Base-by-base conservation (phyloP, 2,888 invertebrate genomes). In the Callimorpha dominula region DNA sequence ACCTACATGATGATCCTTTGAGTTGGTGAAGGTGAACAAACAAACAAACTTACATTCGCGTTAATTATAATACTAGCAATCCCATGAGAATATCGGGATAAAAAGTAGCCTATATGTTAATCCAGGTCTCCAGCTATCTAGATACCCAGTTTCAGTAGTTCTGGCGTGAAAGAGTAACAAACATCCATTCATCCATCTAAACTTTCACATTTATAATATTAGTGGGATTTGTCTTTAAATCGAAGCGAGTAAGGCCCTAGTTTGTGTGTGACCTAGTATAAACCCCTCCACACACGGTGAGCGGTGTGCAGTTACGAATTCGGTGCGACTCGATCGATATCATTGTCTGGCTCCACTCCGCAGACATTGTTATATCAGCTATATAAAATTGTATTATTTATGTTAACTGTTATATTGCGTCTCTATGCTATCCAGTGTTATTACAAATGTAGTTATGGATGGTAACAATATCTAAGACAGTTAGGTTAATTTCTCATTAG, bases 261-360 rank as follows among this genome's bases (percentile, higher is more conserved):
- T 60, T 40, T 52, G 20, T 31, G 11, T 66, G 17, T 57, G 68
- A 57, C 43, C 68, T 49, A 62, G 50, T 42, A 63, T 20, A 20
- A 49, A 8, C 31, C 31, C 49, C 49, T 57, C 31, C 57, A 68
- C 43, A 68, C 68, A 46, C 54, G 54, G 60, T 60, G 60, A 60
- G 60, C 60, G 31, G 31, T 15, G 57, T 43, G 62, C 62, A 69
- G 49, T 17, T 31, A 17, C 50, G 52, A 64, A 52, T 46, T 64
- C 63, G 11, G 52, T 40, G 64, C 63, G 2, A 9, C 49, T 20
- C 75, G 91, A 92, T 92, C 92, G 89, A 92, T 92, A 92, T 73
- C 87, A 91, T 87, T 91, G 92, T 92, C 92, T 92, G 92, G 88
- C 82, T 75, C 82, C 62, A 66, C 62, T 71, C 17, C 77, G 64